These are phyloP conservation scores for Actias luna DNA, from an alignment of 2,888 invertebrate species.

Conservation along the genomic window DNA sequence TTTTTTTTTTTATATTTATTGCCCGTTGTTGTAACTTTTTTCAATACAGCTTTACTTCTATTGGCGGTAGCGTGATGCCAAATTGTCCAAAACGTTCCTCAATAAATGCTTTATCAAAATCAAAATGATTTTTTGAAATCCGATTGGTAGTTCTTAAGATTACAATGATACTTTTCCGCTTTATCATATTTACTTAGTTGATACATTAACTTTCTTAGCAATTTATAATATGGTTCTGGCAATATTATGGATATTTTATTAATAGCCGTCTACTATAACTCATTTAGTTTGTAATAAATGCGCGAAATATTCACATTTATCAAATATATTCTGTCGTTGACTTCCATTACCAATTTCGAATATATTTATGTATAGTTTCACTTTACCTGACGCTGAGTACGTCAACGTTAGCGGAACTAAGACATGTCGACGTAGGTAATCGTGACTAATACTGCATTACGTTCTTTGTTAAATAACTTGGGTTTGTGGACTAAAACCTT, in stretches of 20 bases:
- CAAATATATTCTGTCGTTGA: not conserved
- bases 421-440: conserved; percentile 8
- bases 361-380: not conserved
- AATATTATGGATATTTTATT: not conserved
- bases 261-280: not conserved
- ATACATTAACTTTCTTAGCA: no score
- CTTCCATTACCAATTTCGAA: not conserved
- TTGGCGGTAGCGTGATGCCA: no score
- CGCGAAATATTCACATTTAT: not conserved
- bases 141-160: no score
- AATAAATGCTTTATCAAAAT: no score
- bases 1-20: no score
- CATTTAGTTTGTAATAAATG: not conserved
- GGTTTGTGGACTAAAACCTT: not conserved
- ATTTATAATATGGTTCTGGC: no score
- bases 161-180: no score
- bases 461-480: not conserved
- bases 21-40: no score
- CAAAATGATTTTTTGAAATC: no score
- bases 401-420: conserved; percentile 4
- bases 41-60: no score
- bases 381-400: not conserved
- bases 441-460: conserved; percentile 11
- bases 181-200: no score
- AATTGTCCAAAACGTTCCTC: no score